Conservation (phyloP, 2,797 vertebrate species). For the Botia kubotai region DNA sequence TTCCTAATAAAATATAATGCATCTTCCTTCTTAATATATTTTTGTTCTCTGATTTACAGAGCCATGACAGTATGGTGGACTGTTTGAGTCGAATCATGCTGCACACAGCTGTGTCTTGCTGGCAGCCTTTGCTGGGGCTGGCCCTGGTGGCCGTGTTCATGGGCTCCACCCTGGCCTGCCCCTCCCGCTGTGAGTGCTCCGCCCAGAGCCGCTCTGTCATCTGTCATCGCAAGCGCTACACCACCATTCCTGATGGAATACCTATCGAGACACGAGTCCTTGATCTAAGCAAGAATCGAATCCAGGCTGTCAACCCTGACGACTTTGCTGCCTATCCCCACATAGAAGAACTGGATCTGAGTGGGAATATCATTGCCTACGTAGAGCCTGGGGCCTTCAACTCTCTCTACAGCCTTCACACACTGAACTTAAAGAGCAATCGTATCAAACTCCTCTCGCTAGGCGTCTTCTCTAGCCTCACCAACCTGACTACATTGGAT, state of each 20-base stretch:
- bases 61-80: slow-evolving; percentile 90
- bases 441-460: slow-evolving; percentile 95
- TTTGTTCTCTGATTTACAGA: slow-evolving; percentile 75
- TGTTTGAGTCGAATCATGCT: slow-evolving; percentile 94
- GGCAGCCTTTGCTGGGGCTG: slow-evolving; percentile 94
- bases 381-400: slow-evolving; percentile 97
- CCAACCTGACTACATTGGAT: slow-evolving; percentile 95
- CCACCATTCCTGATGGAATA: slow-evolving; percentile 92
- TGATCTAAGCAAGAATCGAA: slow-evolving; percentile 98
- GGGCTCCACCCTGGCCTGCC: slow-evolving; percentile 88
- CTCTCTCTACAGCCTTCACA: slow-evolving; percentile 91
- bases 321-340: slow-evolving; percentile 91
- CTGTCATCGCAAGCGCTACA: slow-evolving; percentile 92
- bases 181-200: slow-evolving; percentile 95
- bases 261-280: slow-evolving; percentile 96
- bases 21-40: background rate
- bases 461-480: slow-evolving; percentile 92
- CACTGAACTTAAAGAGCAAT: slow-evolving; percentile 95
- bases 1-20: too few relatives aligned
- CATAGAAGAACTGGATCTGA: slow-evolving; percentile 96
- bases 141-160: slow-evolving; percentile 88
- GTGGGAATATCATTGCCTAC: slow-evolving; percentile 94
- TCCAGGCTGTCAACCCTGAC: slow-evolving; percentile 92
- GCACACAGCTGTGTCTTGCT: slow-evolving; percentile 91
- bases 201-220: slow-evolving; percentile 96